Evolutionary conservation across 2,888 invertebrate genomes (phyloP).

Genomic region (Limnephilus marmoratus): DNA sequence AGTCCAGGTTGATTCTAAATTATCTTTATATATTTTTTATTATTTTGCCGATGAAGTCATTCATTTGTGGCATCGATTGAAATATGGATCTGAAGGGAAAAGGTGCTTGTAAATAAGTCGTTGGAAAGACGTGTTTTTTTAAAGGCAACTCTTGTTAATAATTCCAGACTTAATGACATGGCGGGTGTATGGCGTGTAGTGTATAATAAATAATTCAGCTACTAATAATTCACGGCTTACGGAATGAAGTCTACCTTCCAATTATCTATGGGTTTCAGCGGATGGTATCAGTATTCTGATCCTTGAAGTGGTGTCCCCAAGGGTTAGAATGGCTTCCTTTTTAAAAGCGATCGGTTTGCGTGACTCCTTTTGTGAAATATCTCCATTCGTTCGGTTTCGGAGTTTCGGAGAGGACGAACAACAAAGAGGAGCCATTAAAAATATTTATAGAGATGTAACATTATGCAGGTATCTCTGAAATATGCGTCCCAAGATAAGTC

Average conservation of each 20-base stretch:
- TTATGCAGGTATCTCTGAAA: conserved; percentile 64
- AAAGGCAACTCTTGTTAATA: conserved; percentile 53
- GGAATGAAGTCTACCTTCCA: conserved; percentile 58
- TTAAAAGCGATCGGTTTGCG: conserved; percentile 61
- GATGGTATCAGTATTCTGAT: conserved; percentile 36
- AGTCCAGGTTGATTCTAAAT: background rate
- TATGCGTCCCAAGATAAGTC: conserved; percentile 56
- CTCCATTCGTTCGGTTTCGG: conserved; percentile 61
- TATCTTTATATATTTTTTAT: background rate
- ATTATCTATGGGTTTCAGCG: conserved; percentile 57
- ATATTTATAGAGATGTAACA: conserved; percentile 66
- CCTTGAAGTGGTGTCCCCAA: conserved; percentile 29
- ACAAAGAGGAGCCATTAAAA: conserved; percentile 66
- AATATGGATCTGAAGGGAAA: background rate
- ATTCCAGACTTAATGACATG: conserved; percentile 62
- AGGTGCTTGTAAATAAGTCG: conserved; percentile 49
- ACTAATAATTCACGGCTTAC: conserved; percentile 59
- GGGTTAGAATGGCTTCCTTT: conserved; percentile 57
- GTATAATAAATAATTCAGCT: conserved; percentile 61
- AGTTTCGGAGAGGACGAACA: conserved; percentile 58
- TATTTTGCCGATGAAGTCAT: conserved; percentile 48
- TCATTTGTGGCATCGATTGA: conserved; percentile 41
- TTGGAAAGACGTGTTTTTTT: conserved; percentile 38
- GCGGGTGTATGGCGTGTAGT: conserved; percentile 50
- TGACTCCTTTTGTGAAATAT: conserved; percentile 65